A percentile compares a stretch with the other conserved stretches of the same genome.
Conservation (phyloP, 2,113 vertebrate species). For the Trochalopteron elliotii region DNA sequence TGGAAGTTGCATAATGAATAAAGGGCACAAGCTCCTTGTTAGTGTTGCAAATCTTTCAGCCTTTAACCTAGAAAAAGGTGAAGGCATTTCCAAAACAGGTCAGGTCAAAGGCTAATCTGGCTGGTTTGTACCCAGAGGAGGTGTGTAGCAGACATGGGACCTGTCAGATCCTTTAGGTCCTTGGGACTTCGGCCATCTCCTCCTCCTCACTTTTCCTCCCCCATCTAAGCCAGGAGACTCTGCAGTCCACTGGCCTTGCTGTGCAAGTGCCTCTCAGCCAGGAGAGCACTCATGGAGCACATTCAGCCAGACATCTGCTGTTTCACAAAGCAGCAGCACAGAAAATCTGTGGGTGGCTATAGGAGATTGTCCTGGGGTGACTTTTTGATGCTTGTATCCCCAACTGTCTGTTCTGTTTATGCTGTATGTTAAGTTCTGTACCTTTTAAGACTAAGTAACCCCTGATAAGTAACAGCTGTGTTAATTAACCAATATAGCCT, state of each 20-base stretch:
- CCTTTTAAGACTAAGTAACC: too few relatives aligned
- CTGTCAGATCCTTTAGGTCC: background rate
- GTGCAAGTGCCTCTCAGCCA: background rate
- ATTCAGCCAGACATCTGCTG: too few relatives aligned
- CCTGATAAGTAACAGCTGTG: too few relatives aligned
- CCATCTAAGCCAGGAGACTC: background rate
- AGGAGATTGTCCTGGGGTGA: too few relatives aligned
- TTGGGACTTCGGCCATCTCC: background rate
- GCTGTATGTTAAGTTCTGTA: too few relatives aligned
- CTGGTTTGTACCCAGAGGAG: background rate
- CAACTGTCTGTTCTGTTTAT: too few relatives aligned
- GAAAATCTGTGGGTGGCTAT: background rate
- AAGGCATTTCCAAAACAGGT: background rate
- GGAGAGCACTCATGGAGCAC: background rate
- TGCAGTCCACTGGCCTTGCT: background rate
- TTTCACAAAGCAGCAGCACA: background rate
- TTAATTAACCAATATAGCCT: too few relatives aligned
- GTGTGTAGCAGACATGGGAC: background rate
- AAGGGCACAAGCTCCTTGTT: constrained; percentile 37
- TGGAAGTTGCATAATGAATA: constrained; percentile 20
- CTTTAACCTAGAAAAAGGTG: background rate
- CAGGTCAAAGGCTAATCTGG: background rate
- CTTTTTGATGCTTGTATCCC: too few relatives aligned
- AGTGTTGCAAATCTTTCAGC: constrained; percentile 9
- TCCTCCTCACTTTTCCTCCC: background rate